These are phyloP conservation scores for Globia sparganii DNA, from an alignment of 2,888 invertebrate genomes.

Conservation along the genomic window DNA sequence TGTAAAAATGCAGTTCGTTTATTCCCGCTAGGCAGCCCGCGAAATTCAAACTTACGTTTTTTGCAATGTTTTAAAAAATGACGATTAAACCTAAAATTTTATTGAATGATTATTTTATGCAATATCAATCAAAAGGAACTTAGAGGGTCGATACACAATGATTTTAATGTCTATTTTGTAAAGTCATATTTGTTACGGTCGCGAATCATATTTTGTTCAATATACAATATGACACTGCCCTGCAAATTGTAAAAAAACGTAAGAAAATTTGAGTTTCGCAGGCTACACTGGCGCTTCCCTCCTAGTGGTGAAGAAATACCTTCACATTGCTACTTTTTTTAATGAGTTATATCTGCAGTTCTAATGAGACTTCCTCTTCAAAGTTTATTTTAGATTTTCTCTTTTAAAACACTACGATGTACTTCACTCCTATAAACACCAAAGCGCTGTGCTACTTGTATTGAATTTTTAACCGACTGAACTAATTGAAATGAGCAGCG, in stretches of 20 bases:
- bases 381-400: conserved; percentile 24
- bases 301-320: neutral
- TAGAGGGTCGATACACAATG: neutral
- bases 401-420: conserved; percentile 19
- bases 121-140: neutral
- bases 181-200: neutral
- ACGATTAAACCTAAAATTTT: too few species aligned
- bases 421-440: conserved; percentile 15
- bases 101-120: too few species aligned
- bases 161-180: neutral
- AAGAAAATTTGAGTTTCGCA: neutral
- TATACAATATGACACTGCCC: neutral
- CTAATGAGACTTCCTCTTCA: conserved; percentile 7
- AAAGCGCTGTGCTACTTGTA: conserved; percentile 32
- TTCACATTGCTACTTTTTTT: neutral
- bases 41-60: neutral
- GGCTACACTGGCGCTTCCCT: neutral
- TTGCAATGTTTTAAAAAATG: too few species aligned
- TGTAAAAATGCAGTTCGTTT: neutral
- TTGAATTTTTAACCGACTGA: conserved; percentile 61
- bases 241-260: neutral
- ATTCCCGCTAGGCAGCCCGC: too few species aligned
- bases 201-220: neutral
- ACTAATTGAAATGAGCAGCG: conserved; percentile 69
- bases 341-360: conserved; percentile 16